These are phyloP conservation scores for Eriocheir sinensis DNA, from an alignment of 1,140 invertebrate genomes.

Conservation along the genomic window DNA sequence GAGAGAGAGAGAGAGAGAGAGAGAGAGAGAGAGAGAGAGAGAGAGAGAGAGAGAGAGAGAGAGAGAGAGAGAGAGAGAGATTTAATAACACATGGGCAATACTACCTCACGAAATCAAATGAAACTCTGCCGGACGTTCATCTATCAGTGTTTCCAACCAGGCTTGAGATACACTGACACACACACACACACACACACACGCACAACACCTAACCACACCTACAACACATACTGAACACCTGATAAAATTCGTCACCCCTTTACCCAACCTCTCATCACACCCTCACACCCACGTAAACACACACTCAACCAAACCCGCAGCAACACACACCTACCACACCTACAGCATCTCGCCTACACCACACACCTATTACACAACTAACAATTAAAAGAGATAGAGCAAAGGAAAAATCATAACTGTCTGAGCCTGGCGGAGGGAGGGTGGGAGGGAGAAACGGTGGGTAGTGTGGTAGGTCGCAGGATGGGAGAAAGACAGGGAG, in stretches of 20 bases:
- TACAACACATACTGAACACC: neutral
- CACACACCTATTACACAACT: no score
- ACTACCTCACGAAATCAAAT: neutral
- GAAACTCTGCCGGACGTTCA: neutral
- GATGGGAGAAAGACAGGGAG: no score
- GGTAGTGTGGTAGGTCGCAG: no score
- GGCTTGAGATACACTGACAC: neutral
- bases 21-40: neutral
- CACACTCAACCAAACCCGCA: neutral
- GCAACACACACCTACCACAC: neutral
- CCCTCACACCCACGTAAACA: neutral
- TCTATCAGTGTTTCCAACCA: neutral
- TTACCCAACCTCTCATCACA: neutral
- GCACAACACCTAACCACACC: neutral
- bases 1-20: neutral
- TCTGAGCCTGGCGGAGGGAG: no score
- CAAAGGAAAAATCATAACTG: no score
- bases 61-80: constrained; percentile 40
- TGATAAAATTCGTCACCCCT: neutral
- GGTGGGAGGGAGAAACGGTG: no score
- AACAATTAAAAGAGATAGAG: no score
- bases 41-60: neutral
- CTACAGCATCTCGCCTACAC: neutral
- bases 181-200: constrained; percentile 46
- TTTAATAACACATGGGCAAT: neutral